Base-by-base conservation (phyloP, 1,140 invertebrate species). In the Drosophila tropicalis region DNA sequence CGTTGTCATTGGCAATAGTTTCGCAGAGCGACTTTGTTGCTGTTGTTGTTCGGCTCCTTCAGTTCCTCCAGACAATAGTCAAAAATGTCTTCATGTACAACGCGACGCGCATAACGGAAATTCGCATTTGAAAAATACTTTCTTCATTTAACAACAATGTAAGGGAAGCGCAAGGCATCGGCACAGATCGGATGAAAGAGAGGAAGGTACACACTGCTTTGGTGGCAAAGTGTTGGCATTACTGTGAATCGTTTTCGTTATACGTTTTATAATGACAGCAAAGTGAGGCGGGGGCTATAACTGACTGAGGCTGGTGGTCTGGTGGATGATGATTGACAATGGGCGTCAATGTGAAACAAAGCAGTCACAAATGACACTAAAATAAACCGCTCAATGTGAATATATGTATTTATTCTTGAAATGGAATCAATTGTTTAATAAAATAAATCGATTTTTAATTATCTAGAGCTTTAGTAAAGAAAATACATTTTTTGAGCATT, bases 121-220 rank as follows among this genome's bases (percentile, higher is more conserved):
- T 89, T 89, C 83, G 84, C 84, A 87, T 87, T 87, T 87, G 83
- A 87, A 89, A 87, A 87, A 87, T 87, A 87, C 83, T 87, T 87
- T 87, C 84, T 87, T 87, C 83, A 87, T 87, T 87, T 87, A 89
- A 84, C 84, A 89, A 89, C 84, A 89, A 89, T 85, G 84, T 90
- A 66, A 70, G 70, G 34, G 44, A 51, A 51, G 44, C 17, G 71
- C 67, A 51, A 9, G 55, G 15, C 54, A 12, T 9, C 64, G 29
- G 36, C 32, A 9, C 25, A 19, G 41, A 17, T 54, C 47, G 64
- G 19, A 41, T 36, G 34, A 36, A 56, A 36, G 56, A 40, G 58
- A 22, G 32, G 29, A 39, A 67, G 63, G 34, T 12, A 36, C 34
- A 12, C 10, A 72, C 41, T 76, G 69, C 54, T 57, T 40, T 73